A percentile compares a stretch with the other conserved stretches of the same genome.
Evolutionary conservation across 2,113 vertebrate species (phyloP).

Genomic region (Petrocephalus microphthalmus): DNA sequence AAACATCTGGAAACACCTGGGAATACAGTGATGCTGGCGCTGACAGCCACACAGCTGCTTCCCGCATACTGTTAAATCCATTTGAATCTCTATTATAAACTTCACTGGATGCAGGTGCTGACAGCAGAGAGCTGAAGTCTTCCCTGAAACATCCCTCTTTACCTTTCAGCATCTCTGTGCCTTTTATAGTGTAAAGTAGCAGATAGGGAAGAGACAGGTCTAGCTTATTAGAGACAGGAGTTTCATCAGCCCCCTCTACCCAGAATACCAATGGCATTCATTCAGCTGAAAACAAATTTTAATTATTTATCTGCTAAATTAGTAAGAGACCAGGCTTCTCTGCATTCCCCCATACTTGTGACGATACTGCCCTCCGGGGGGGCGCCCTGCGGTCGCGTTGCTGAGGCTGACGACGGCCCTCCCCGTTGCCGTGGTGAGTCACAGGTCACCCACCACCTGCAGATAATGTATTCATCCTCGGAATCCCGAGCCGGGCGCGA

Average conservation of each 20-base stretch:
- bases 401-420: neutral
- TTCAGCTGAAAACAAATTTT: neutral
- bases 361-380: neutral
- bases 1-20: neutral
- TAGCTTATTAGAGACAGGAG: neutral
- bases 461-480: neutral
- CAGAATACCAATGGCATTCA: neutral
- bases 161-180: neutral
- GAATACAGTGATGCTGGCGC: neutral
- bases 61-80: constrained; percentile 2
- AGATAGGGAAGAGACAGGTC: neutral
- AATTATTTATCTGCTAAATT: neutral
- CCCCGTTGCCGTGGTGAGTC: neutral
- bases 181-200: neutral
- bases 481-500: neutral
- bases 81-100: neutral
- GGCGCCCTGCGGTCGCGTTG: neutral
- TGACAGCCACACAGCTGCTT: neutral
- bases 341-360: neutral
- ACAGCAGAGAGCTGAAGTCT: neutral
- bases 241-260: neutral
- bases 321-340: neutral
- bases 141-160: neutral
- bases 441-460: neutral
- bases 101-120: neutral